phyloP scores from a whole-genome alignment of 1,140 invertebrate species.

The Eufriesea mexicana region DNA sequence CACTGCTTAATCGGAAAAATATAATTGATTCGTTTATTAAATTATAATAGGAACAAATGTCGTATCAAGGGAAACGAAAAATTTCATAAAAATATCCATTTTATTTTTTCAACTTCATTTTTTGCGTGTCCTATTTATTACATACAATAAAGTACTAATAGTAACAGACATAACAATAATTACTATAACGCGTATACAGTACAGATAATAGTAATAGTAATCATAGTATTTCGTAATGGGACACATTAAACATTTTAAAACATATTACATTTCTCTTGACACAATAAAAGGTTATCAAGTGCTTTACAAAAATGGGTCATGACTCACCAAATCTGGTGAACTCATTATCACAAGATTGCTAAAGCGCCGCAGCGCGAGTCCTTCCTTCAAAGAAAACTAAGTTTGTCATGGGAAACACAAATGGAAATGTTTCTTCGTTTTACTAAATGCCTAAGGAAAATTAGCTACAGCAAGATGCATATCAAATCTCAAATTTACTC shows the following conservation, averaged over 20 bases:
- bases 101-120: slow-evolving; percentile 59
- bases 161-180: slow-evolving; percentile 58
- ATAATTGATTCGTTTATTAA: neutral
- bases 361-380: slow-evolving; percentile 23
- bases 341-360: slow-evolving; percentile 51
- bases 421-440: slow-evolving; percentile 58
- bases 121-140: slow-evolving; percentile 51
- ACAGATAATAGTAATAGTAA: slow-evolving; percentile 41
- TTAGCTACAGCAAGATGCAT: slow-evolving; percentile 41
- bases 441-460: slow-evolving; percentile 68
- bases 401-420: slow-evolving; percentile 41
- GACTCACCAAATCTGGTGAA: slow-evolving; percentile 17
- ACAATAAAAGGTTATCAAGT: slow-evolving; percentile 46
- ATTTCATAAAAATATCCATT: slow-evolving; percentile 66
- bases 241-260: slow-evolving; percentile 52
- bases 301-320: slow-evolving; percentile 57
- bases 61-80: neutral
- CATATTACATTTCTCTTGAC: slow-evolving; percentile 30
- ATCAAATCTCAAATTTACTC: slow-evolving; percentile 32
- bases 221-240: slow-evolving; percentile 32
- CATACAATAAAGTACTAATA: slow-evolving; percentile 54
- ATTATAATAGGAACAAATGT: neutral
- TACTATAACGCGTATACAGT: slow-evolving; percentile 38
- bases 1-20: neutral
- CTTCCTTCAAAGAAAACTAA: slow-evolving; percentile 23